Conservation (phyloP, 2,797 vertebrate genomes). For the Sphaeramia orbicularis region DNA sequence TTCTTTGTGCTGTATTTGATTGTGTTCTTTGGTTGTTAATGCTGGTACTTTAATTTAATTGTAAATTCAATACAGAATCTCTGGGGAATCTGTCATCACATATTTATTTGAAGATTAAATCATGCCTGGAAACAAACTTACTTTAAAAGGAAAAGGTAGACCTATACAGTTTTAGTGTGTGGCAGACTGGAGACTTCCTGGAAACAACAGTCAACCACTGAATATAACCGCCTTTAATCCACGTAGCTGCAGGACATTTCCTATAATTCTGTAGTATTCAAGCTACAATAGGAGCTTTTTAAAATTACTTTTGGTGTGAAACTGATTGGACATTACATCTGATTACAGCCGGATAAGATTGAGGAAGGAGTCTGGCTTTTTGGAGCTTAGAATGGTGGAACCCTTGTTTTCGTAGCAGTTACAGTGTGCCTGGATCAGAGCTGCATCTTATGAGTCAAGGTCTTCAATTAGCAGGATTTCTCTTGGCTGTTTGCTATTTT, state of each 20-base stretch:
- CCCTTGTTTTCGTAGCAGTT: conserved; percentile 24
- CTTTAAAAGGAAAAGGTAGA: conserved; percentile 21
- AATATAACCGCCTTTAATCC: neutral
- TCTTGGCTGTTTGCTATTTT: conserved; percentile 65
- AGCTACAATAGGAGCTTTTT: too few relatives aligned
- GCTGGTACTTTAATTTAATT: neutral
- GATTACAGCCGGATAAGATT: neutral
- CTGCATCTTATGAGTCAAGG: conserved; percentile 23
- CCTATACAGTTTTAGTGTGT: conserved; percentile 14
- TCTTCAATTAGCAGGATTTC: conserved; percentile 62
- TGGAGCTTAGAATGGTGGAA: conserved; percentile 15
- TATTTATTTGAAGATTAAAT: conserved; percentile 43
- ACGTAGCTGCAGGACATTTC: neutral
- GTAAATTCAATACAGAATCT: neutral
- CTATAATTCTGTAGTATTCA: neutral
- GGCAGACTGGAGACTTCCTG: neutral
- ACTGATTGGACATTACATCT: neutral
- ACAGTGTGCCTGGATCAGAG: conserved; percentile 29
- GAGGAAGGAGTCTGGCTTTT: conserved; percentile 9
- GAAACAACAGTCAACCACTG: neutral
- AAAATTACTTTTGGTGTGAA: neutral
- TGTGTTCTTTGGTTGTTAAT: neutral
- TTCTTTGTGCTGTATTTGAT: neutral
- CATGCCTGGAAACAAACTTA: conserved; percentile 30
- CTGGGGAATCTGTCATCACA: conserved; percentile 1